Percentiles rank a stretch among this genome's conserved stretches.
These are phyloP conservation scores for Eristalis intricaria DNA, from an alignment of 2,888 invertebrate genomes.

Conservation along the genomic window DNA sequence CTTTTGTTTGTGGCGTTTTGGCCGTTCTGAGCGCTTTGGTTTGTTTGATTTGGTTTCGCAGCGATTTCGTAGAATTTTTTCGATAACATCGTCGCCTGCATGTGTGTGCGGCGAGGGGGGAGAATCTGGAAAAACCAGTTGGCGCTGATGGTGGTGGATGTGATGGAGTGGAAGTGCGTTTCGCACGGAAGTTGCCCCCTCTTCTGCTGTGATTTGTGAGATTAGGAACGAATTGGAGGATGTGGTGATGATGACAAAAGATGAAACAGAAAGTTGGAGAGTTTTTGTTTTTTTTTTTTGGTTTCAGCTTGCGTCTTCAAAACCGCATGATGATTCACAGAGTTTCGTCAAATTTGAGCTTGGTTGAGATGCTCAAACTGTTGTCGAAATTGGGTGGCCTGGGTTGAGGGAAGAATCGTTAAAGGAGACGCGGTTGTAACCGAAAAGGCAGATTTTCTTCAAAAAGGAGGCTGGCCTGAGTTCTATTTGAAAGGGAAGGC, in stretches of 20 bases:
- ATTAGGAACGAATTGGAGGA: background rate
- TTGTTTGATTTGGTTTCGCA: background rate
- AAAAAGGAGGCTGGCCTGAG: too few relatives aligned
- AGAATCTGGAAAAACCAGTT: conserved; percentile 46
- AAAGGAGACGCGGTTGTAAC: too few relatives aligned
- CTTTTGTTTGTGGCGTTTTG: background rate
- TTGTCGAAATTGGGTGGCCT: too few relatives aligned
- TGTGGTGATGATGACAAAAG: background rate
- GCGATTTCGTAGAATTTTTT: conserved; percentile 22
- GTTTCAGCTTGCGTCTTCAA: background rate
- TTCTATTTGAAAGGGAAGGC: too few relatives aligned
- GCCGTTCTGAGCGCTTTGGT: background rate
- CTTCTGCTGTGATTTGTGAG: background rate
- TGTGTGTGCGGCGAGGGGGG: background rate
- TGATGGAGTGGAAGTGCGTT: background rate
- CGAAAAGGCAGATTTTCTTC: too few relatives aligned
- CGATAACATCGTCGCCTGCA: background rate
- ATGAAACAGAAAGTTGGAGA: conserved; percentile 31
- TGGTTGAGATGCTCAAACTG: too few relatives aligned
- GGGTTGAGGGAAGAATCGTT: too few relatives aligned
- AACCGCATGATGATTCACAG: background rate
- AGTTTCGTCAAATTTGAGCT: background rate
- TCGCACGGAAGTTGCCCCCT: conserved; percentile 24
- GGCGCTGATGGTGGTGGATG: background rate
- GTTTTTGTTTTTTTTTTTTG: background rate